Evolutionary conservation across 2,888 invertebrate genomes (phyloP).

Genomic region (Mythimna vitellina): DNA sequence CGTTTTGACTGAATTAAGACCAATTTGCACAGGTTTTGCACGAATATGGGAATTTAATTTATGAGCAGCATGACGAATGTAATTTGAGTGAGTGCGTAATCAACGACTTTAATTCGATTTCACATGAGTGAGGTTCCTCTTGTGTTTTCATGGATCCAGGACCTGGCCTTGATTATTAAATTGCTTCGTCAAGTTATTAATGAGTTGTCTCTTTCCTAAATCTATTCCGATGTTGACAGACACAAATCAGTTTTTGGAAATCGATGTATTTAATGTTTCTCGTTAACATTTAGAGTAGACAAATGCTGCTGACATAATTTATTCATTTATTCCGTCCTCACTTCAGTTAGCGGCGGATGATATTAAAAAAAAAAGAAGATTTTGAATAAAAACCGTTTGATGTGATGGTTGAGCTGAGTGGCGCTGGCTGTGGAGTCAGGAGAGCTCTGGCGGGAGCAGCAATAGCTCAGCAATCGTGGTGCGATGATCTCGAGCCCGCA

Average conservation of each 20-base stretch:
- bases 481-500: conserved; percentile 81
- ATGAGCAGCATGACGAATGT: conserved; percentile 82
- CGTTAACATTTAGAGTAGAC: conserved; percentile 54
- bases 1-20: conserved; percentile 87
- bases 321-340: conserved; percentile 57
- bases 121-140: conserved; percentile 56
- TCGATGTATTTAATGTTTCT: conserved; percentile 55
- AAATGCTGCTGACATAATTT: conserved; percentile 48
- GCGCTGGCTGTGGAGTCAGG: conserved; percentile 25
- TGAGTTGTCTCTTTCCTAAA: conserved; percentile 26
- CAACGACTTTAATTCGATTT: conserved; percentile 83
- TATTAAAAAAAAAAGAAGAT: conserved; percentile 47
- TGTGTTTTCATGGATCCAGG: conserved; percentile 32
- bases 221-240: conserved; percentile 23
- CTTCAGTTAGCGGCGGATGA: conserved; percentile 39
- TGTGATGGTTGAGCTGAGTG: conserved; percentile 40
- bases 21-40: conserved; percentile 87
- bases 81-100: conserved; percentile 83
- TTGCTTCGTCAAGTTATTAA: conserved; percentile 14
- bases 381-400: conserved; percentile 52
- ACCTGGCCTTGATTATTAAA: conserved; percentile 19
- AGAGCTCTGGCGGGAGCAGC: conserved; percentile 51
- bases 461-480: conserved; percentile 67
- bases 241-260: conserved; percentile 42
- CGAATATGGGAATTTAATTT: conserved; percentile 87